Percentiles rank a stretch among this genome's conserved stretches.
Evolutionary conservation across 35 echinoderm and acorn worm genomes (phyloP).

Genomic region (Ptychodera flava): DNA sequence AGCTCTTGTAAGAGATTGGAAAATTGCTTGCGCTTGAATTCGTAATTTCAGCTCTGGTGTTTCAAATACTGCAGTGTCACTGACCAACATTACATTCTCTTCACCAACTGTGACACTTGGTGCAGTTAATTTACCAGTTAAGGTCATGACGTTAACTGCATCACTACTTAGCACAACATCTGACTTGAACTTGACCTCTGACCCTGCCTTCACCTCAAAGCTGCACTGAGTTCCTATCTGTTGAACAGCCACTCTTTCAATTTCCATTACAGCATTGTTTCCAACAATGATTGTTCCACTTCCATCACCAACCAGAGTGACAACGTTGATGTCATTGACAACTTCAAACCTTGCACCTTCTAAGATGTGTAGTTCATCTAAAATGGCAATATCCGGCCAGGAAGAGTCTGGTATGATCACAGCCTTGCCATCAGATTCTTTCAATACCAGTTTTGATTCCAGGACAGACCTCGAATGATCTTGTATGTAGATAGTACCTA

Average conservation of each 20-base stretch:
- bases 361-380: conserved; percentile 41
- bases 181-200: background rate
- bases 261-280: conserved; percentile 5
- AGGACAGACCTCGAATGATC: background rate
- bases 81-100: background rate
- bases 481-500: background rate
- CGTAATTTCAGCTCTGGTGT: background rate
- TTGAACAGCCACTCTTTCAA: conserved; percentile 5
- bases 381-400: background rate
- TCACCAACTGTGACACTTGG: background rate
- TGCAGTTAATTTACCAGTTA: background rate
- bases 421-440: background rate
- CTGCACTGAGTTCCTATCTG: conserved; percentile 37
- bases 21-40: background rate
- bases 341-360: conserved; percentile 27
- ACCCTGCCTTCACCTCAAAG: conserved; percentile 33
- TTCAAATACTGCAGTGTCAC: background rate
- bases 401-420: background rate
- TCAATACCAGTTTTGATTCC: background rate
- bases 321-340: conserved; percentile 9
- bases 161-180: conserved; percentile 18
- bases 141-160: background rate
- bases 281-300: conserved; percentile 30
- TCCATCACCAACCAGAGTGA: conserved; percentile 38
- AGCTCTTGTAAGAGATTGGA: background rate